Evolutionary conservation across 2,888 invertebrate species (phyloP), one percentile per base, ranked within the genome.

Genomic region (Miltochrista miniata): DNA sequence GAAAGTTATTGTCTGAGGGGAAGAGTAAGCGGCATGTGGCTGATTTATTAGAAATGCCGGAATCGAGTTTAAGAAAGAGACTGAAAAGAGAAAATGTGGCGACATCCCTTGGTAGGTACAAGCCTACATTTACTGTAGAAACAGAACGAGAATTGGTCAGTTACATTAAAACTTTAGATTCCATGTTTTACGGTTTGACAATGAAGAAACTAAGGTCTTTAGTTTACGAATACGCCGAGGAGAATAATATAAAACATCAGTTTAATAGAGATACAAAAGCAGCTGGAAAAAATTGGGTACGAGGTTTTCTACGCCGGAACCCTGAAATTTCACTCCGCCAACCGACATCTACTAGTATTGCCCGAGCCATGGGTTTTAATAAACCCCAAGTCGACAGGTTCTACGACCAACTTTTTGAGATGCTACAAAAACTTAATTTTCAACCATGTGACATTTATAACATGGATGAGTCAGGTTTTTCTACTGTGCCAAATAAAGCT

Each of bases 401-500:
- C 18, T 43, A 43, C 34, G 11, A 10, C 14, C 13, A 35, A 7
- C 14, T 43, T 4, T 11, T 7, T n/a, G 18, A 15, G 2, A 7
- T 34, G 2, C 7, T 34, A 0, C n/a, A 43, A 7, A 34, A 43
- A 34, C 34, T 34, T 43, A 15, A 18, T 12, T 43, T 43, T 13
- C 34, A 4, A 18, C 43, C 34, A 24, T 7, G n/a, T 13, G 3
- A 12, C 4, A 59, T 70, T 53, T 51, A 61, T 59, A 44, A 58
- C n/a, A n/a, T n/a, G n/a, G n/a, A n/a, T n/a, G n/a, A n/a, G n/a
- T n/a, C n/a, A n/a, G n/a, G n/a, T n/a, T 30, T 30, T 30, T 30
- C 30, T 34, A 70, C 68, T 15, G 70, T 68, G 4, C 69, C 68
- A 39, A 72, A 68, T 35, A 70, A 68, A 54, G 42, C 56, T 11